A percentile compares a stretch with the other conserved stretches of the same genome.
Conservation (phyloP, 2,888 invertebrate genomes). For the Hirudinaria manillensis region DNA sequence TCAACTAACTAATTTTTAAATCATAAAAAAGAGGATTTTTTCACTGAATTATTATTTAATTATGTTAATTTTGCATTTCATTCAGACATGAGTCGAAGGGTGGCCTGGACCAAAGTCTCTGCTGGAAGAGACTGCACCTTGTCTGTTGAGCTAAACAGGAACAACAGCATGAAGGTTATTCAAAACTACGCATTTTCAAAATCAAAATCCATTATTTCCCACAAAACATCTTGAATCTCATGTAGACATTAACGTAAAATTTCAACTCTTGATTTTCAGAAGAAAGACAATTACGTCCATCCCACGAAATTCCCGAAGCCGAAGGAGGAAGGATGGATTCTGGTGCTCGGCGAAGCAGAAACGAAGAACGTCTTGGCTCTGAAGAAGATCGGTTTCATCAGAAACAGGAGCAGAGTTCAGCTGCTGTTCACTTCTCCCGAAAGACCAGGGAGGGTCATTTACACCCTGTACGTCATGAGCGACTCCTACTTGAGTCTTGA, state of each 20-base stretch:
- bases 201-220: no score
- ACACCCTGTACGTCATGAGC: slow-evolving; percentile 78
- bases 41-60: no score
- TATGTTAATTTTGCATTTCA: background rate
- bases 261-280: slow-evolving; percentile 26
- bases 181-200: no score
- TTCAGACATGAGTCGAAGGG: slow-evolving; percentile 6
- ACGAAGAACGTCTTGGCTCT: slow-evolving; percentile 71
- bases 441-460: slow-evolving; percentile 60
- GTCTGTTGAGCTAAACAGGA: slow-evolving; percentile 55
- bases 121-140: slow-evolving; percentile 71
- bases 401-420: slow-evolving; percentile 43
- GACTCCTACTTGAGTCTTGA: slow-evolving; percentile 89
- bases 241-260: no score
- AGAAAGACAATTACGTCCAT: slow-evolving; percentile 60
- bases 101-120: slow-evolving; percentile 56
- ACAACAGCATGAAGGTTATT: slow-evolving; percentile 48
- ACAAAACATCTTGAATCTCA: no score
- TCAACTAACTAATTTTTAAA: no score
- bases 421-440: slow-evolving; percentile 64
- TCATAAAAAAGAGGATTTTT: no score
- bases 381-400: slow-evolving; percentile 63
- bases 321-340: slow-evolving; percentile 92
- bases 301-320: slow-evolving; percentile 82
- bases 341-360: slow-evolving; percentile 71